These are phyloP conservation scores for Hydrotaea diabolus DNA, from an alignment of 2,888 invertebrate species.

Conservation along the genomic window DNA sequence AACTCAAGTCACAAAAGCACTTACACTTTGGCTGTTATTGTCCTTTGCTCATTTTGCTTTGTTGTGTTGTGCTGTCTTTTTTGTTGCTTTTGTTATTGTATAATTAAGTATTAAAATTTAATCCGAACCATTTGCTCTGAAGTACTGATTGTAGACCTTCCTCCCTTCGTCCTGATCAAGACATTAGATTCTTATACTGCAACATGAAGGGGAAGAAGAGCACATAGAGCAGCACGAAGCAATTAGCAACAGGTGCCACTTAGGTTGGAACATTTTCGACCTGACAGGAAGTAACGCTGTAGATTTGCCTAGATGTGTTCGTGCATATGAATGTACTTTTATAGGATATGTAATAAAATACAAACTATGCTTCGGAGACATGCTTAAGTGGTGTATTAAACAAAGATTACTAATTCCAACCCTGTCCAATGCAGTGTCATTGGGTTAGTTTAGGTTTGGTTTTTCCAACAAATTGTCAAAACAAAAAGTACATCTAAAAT, in stretches of 20 bases:
- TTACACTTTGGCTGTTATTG: slow-evolving; percentile 9
- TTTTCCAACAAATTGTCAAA: too few species aligned
- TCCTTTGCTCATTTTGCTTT: background rate
- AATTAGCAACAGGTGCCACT: slow-evolving; percentile 33
- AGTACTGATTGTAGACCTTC: background rate
- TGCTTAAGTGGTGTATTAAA: too few species aligned
- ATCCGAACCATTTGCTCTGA: background rate
- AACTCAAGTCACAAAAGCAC: slow-evolving; percentile 1
- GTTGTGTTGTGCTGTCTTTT: background rate
- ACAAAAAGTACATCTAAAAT: too few species aligned
- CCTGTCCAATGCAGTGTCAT: too few species aligned
- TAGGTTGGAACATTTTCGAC: background rate
- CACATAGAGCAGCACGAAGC: background rate
- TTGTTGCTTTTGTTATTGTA: background rate
- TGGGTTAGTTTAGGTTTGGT: too few species aligned
- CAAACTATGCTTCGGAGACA: too few species aligned
- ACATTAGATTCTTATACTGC: too few species aligned
- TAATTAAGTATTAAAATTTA: slow-evolving; percentile 18
- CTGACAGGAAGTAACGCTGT: background rate
- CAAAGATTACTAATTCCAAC: too few species aligned
- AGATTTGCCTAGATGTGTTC: too few species aligned
- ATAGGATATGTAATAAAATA: too few species aligned
- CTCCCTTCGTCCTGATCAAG: background rate
- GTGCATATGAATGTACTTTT: too few species aligned
- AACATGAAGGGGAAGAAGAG: background rate